phyloP scores from a whole-genome alignment of 2,797 vertebrate species.

The Bradypus variegatus region DNA sequence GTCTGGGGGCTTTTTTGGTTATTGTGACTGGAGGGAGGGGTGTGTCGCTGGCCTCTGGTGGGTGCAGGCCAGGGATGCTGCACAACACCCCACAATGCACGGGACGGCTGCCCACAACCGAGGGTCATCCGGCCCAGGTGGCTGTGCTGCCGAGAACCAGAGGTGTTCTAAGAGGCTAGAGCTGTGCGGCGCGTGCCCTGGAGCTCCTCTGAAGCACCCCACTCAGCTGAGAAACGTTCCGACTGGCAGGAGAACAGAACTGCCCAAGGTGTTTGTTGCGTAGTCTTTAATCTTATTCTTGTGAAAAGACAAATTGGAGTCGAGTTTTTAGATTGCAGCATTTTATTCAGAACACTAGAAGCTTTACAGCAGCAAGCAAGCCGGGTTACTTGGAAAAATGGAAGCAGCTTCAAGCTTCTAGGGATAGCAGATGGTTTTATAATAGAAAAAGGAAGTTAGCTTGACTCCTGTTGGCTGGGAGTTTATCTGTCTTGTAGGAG shows the following conservation, averaged over 20 bases:
- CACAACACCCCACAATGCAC: background rate
- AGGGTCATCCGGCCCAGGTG: accelerated
- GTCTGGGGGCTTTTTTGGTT: background rate
- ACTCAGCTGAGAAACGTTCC: background rate
- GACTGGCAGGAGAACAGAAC: background rate
- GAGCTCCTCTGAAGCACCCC: background rate
- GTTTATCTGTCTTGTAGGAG: too few relatives aligned
- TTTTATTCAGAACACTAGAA: too few relatives aligned
- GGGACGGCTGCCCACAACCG: background rate
- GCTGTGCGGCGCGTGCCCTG: background rate
- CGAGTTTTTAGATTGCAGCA: too few relatives aligned
- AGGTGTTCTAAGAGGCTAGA: background rate
- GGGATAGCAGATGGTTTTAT: too few relatives aligned
- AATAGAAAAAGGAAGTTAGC: too few relatives aligned
- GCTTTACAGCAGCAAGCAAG: too few relatives aligned
- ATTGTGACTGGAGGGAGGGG: background rate
- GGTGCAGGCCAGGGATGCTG: background rate
- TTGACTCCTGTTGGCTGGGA: too few relatives aligned
- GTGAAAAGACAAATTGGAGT: too few relatives aligned
- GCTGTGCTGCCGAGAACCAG: background rate
- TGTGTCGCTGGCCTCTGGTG: background rate
- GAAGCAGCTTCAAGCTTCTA: too few relatives aligned
- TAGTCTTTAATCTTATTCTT: background rate
- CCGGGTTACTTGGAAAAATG: too few relatives aligned
- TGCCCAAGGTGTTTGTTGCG: background rate